Conservation (phyloP, 2,888 invertebrate species). For the Drosophila recens region DNA sequence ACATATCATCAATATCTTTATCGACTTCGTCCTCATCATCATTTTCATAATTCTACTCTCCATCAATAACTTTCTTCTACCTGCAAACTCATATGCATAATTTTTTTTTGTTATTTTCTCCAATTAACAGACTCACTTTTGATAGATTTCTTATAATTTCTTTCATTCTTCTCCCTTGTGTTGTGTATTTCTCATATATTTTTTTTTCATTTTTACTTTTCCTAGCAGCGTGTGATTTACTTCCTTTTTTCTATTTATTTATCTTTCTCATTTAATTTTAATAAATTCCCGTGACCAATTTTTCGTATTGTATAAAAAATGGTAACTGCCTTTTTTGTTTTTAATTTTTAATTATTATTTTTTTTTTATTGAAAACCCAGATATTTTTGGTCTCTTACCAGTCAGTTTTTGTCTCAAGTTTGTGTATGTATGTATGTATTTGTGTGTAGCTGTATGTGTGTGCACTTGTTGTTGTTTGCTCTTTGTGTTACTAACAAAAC, state of each 20-base stretch:
- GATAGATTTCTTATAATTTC: conserved; percentile 50
- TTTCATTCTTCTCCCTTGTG: conserved; percentile 35
- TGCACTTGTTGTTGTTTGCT: conserved; percentile 49
- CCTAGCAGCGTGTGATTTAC: conserved; percentile 59
- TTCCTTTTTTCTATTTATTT: conserved; percentile 35
- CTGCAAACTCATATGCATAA: conserved; percentile 59
- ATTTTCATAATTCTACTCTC: conserved; percentile 36
- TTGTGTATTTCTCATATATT: conserved; percentile 55
- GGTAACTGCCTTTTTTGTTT: conserved; percentile 64
- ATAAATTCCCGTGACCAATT: conserved; percentile 83
- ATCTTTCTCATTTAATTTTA: conserved; percentile 62
- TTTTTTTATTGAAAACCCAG: conserved; percentile 85
- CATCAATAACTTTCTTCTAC: conserved; percentile 41
- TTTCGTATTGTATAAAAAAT: conserved; percentile 74
- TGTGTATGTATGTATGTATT: conserved; percentile 29
- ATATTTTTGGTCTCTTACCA: conserved; percentile 85
- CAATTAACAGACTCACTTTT: conserved; percentile 72
- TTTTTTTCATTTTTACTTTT: conserved; percentile 45
- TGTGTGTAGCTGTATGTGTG: conserved; percentile 43
- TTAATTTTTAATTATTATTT: conserved; percentile 48
- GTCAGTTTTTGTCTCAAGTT: conserved; percentile 83
- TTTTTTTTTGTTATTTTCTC: conserved; percentile 26
- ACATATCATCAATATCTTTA: conserved; percentile 41
- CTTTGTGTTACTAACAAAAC: conserved; percentile 67
- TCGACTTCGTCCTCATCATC: conserved; percentile 31